Evolutionary conservation across 2,797 vertebrate species (phyloP), one percentile per base, ranked within the genome.

Genomic region (Lutjanus argentimaculatus): DNA sequence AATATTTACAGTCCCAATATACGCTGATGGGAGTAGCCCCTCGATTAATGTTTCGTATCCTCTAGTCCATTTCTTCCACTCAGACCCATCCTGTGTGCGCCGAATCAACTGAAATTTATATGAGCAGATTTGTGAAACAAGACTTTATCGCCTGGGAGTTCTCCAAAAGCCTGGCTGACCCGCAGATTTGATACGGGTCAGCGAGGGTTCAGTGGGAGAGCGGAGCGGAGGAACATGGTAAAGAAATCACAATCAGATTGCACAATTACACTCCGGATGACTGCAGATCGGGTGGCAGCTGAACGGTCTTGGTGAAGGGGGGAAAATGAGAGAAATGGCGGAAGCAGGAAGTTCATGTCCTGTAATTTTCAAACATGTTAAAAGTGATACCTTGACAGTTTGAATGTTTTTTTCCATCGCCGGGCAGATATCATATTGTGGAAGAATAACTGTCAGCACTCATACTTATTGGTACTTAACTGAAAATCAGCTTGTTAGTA

Each of bases 11-110:
- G 95, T 97, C 95, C 94, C 15, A 75, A 49, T 59, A 79, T 93
- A 95, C 94, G 92, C 95, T 96, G 97, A 97, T 97, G 96, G 96
- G 97, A 97, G 97, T 96, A 96, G 96, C 46, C 95, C 94, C 61
- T 96, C 96, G 95, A 97, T 97, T 97, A 97, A 98, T 97, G 96
- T 96, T 97, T 97, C 94, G 95, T 96, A 96, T 97, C 96, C 97
- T 96, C 96, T 94, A 95, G 95, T 96, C 96, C 96, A 95, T 97
- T 96, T 6, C 95, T 91, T 96, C 94, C 93, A 21, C 19, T 11
- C 9, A 7, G 30, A 58, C 40, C 45, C 22, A 48, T 75, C 57
- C 42, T 15, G 43, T 40, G 64, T 70, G 63, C 51, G 16, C 51
- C 11, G 93, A 97, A 96, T 97, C 96, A 97, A 96, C 95, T 96